These are phyloP conservation scores for Heliconius charithonia DNA, from an alignment of 2,888 invertebrate species.

Conservation along the genomic window DNA sequence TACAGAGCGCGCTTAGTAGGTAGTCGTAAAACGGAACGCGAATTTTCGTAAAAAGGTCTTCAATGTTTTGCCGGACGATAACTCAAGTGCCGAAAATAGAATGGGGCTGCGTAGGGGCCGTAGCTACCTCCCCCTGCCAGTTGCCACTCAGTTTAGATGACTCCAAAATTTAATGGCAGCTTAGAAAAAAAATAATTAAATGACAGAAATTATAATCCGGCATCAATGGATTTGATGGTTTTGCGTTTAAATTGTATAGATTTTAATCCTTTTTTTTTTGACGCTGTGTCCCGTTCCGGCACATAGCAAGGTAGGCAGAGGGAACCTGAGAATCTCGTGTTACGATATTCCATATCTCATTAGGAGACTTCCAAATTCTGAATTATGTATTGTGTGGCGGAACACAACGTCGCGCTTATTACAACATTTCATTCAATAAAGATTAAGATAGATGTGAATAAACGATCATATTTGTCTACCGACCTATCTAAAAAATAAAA, in stretches of 20 bases:
- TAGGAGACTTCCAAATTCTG: too few relatives aligned
- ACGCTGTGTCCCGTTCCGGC: too few relatives aligned
- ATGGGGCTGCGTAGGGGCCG: slow-evolving; percentile 61
- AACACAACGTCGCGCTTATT: too few relatives aligned
- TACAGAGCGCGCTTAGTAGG: slow-evolving; percentile 74
- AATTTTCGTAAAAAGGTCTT: slow-evolving; percentile 81
- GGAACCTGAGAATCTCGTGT: too few relatives aligned
- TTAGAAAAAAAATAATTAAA: slow-evolving; percentile 67
- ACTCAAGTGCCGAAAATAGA: slow-evolving; percentile 81
- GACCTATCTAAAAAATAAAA: too few relatives aligned
- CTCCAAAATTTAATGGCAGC: slow-evolving; percentile 70
- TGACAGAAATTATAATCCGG: slow-evolving; percentile 23
- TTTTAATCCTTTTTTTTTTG: too few relatives aligned
- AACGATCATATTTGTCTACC: too few relatives aligned
- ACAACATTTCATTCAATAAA: too few relatives aligned
- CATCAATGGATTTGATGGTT: neutral
- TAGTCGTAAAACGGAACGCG: slow-evolving; percentile 77
- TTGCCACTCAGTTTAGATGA: slow-evolving; percentile 64
- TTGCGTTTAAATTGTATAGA: neutral
- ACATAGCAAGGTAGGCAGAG: too few relatives aligned
- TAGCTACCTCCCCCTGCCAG: slow-evolving; percentile 56
- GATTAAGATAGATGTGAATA: too few relatives aligned
- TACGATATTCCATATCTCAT: too few relatives aligned
- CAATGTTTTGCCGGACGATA: slow-evolving; percentile 80
- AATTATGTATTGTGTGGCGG: too few relatives aligned